Base-by-base conservation (phyloP, 2,113 vertebrate genomes). In the Solenodon paradoxus region DNA sequence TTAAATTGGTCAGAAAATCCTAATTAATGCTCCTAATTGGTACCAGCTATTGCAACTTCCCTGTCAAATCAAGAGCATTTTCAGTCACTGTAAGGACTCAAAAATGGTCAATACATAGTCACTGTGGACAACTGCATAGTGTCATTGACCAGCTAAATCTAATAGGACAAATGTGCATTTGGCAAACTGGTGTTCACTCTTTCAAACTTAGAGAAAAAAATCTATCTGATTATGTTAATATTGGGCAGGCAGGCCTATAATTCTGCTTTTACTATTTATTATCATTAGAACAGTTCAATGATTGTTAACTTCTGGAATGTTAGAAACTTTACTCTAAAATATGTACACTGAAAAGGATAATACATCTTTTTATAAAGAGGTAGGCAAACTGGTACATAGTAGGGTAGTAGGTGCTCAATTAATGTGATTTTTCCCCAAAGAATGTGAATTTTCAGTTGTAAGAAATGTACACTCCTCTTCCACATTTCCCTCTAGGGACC, bases 1-100 rank as follows among this genome's bases (percentile, higher is more conserved):
- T 95, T 63, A 75, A 88, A 35, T 71, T 75, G 88, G 28, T n/a
- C 20, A 42, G 57, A 85, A 94, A 90, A 92, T 80, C 13, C 61
- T 51, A 80, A 64, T 69, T 84, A 68, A 9, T 51, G 64, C 72
- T 95, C 75, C 55, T 96, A 72, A 80, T 53, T 87, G 53, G 35
- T 16, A 61, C 35, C 83, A 72, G 75, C 42, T 93, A 68, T 96
- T 82, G 32, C 7, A 51, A 42, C 68, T 88, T 28, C 28, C 47
- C 74, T 71, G 68, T 85, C 49, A 57, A 55, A 32, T 55, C 51
- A 61, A 79, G 77, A 71, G 10, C 17, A 63, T 42, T 71, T 80
- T 35, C 40, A 30, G 10, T 72, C 26, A 13, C 7, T 88, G 10
- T 28, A 55, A 17, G n/a, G 35, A 9, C 45, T 95, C 35, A 57